Evolutionary conservation across 2,113 vertebrate genomes (phyloP), one percentile per base, ranked within the genome.

Genomic region (Scalopus aquaticus): DNA sequence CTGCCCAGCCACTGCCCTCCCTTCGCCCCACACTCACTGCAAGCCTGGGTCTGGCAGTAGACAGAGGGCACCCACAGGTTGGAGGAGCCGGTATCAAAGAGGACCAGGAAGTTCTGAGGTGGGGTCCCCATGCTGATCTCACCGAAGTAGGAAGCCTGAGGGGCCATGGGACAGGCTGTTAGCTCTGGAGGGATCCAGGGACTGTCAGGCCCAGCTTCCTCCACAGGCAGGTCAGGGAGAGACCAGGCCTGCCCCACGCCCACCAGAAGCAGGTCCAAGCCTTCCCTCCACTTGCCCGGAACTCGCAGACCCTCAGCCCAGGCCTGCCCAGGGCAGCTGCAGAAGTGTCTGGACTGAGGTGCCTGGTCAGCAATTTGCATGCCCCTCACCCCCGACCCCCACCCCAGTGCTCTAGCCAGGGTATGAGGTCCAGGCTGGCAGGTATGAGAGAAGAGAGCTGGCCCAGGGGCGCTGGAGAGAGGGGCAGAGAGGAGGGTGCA

Each of bases 21-120:
- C 30, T 49, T 35, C 44, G 28, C 51, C 91, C 54, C 2, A 28
- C 28, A 97, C 98, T 98, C 97, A 98, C 98, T 58, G 1, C 98
- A 98, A 62, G 98, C 98, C 96, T 94, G 94, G 97, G 98, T 98
- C 96, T 91, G 51, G 46, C 98, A 98, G 94, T 98, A 98, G 67
- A 98, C 0, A 0, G 98, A 99, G 0, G 98, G 98, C 54, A 99
- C 98, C 98, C 98, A 99, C 93, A 98, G 97, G 91, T 98, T 98
- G 96, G 98, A 98, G 70, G 98, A 99, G 58, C 98, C 98, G 0
- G 98, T 98, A 93, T 98, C 98, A 0, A 98, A 99, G 42, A 99
- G 37, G 81, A 98, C 98, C 0, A 98, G 98, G 97, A 99, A 99
- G 93, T 98, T 98, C 97, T 99, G 98, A 0, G 98, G 98, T 0